Conservation (phyloP, 2,888 invertebrate genomes). For the Megalurothrips usitatus region DNA sequence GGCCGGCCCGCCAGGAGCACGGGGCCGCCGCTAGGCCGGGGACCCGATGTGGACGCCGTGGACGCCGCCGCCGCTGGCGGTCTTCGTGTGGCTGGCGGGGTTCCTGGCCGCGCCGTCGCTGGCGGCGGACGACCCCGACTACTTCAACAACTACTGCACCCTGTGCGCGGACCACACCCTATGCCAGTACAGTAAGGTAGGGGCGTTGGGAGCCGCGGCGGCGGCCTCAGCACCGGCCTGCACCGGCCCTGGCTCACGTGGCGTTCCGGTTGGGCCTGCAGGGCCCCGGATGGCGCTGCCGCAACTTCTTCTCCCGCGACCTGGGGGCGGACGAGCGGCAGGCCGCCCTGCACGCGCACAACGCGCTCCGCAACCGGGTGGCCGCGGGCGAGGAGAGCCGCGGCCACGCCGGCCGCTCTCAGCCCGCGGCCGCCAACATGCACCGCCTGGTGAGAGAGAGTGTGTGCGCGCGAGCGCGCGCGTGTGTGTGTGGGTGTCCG, state of each 20-base stretch:
- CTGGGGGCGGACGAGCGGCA: not conserved
- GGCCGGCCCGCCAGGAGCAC: not conserved
- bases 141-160: not conserved
- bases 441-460: not conserved
- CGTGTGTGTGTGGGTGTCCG: not conserved
- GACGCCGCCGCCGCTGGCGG: not conserved
- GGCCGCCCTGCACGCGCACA: not conserved
- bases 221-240: not conserved
- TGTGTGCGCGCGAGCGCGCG: not conserved
- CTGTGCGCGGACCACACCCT: conserved; percentile 4
- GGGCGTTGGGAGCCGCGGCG: not conserved
- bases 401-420: not conserved
- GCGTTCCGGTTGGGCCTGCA: not conserved
- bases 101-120: not conserved
- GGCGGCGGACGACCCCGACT: not conserved
- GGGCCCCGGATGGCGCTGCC: not conserved
- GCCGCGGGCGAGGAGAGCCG: not conserved
- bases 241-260: not conserved
- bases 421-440: conserved; percentile 20
- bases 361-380: not conserved
- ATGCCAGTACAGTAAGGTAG: not conserved
- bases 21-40: not conserved
- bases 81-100: not conserved
- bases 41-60: not conserved
- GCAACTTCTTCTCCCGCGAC: not conserved